phyloP scores from a whole-genome alignment of 1,140 invertebrate species.

The Zaprionus inermis region DNA sequence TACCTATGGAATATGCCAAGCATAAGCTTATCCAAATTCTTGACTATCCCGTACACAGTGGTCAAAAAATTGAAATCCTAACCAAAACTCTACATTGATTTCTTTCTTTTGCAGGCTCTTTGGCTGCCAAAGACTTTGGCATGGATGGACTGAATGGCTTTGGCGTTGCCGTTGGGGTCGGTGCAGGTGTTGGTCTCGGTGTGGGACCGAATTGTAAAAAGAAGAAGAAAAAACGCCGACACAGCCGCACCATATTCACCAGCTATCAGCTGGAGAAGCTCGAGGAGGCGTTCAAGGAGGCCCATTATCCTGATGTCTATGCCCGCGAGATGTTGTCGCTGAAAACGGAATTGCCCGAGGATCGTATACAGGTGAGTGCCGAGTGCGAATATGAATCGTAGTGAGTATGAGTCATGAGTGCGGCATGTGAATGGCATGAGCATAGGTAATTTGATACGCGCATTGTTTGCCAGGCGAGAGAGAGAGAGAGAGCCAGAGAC shows the following conservation, averaged over 20 bases:
- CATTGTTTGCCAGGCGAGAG: constrained; percentile 23
- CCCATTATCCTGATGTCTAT: constrained; percentile 99
- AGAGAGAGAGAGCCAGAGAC: background rate
- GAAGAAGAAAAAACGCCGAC: constrained; percentile 96
- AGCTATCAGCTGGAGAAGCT: constrained; percentile 98
- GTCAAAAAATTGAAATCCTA: too few relatives aligned
- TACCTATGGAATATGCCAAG: rapidly evolving
- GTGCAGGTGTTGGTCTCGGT: constrained; percentile 84
- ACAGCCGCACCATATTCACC: constrained; percentile 97
- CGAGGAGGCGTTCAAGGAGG: constrained; percentile 99
- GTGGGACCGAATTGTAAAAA: constrained; percentile 88
- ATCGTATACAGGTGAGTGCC: constrained; percentile 98
- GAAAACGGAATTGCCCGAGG: constrained; percentile 99
- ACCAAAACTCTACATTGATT: background rate
- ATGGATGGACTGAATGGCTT: constrained; percentile 89
- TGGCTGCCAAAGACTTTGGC: constrained; percentile 74
- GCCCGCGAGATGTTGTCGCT: constrained; percentile 98
- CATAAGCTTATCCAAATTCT: rapidly evolving
- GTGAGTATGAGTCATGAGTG: constrained; percentile 22
- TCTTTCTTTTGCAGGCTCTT: constrained; percentile 50
- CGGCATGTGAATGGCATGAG: constrained; percentile 12
- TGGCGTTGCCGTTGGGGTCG: constrained; percentile 64
- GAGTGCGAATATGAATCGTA: constrained; percentile 63
- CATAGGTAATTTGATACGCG: constrained; percentile 40
- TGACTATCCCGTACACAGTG: background rate